Conservation (phyloP, 2,113 vertebrate genomes). For the Suncus etruscus region DNA sequence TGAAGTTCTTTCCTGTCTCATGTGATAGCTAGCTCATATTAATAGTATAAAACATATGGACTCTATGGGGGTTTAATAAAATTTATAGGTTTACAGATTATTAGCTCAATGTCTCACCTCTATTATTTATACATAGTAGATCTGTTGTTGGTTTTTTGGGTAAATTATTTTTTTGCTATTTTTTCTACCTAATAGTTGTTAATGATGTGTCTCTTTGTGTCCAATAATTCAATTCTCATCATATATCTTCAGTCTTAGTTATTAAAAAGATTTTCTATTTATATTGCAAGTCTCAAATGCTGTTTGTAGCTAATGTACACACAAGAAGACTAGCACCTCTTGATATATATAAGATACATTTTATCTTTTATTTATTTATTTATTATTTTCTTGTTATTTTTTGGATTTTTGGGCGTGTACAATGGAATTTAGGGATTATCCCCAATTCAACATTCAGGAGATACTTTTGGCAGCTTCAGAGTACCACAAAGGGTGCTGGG, state of each 20-base stretch:
- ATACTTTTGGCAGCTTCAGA: no score
- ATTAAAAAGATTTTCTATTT: not conserved
- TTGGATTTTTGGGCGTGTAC: no score
- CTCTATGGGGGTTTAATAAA: conserved; percentile 81
- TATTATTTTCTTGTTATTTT: no score
- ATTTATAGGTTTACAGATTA: conserved; percentile 74
- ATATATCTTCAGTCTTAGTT: not conserved
- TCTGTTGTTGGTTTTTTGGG: conserved; percentile 51
- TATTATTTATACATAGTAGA: no score
- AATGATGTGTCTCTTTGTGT: conserved; percentile 71
- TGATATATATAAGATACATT: conserved; percentile 11
- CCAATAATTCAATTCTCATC: not conserved
- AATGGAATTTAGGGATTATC: no score
- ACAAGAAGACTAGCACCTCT: not conserved
- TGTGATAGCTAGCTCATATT: conserved; percentile 80
- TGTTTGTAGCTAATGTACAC: conserved; percentile 42
- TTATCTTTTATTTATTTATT: not conserved
- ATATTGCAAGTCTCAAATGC: not conserved
- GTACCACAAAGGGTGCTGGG: no score
- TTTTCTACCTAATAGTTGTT: conserved; percentile 68
- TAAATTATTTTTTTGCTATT: conserved; percentile 68
- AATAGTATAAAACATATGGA: conserved; percentile 79
- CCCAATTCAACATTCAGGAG: no score
- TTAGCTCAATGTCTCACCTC: not conserved
- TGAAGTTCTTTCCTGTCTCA: conserved; percentile 75